Percentiles rank a stretch among this genome's conserved stretches.
Evolutionary conservation across 2,113 vertebrate genomes (phyloP).

Genomic region (Lanius collurio): DNA sequence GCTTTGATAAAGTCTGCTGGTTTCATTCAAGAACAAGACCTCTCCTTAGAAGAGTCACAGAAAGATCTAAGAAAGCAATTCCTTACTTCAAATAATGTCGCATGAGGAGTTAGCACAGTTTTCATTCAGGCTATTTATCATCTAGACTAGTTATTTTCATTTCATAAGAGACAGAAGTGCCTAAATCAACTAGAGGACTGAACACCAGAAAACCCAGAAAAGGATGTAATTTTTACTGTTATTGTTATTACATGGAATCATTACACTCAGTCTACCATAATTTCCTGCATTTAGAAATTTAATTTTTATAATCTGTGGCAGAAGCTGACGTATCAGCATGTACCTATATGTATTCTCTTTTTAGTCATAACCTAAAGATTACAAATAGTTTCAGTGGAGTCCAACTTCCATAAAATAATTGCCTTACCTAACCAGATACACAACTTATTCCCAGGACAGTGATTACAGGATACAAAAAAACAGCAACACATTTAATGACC

Average conservation of each 20-base stretch:
- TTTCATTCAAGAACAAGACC: background rate
- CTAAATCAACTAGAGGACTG: background rate
- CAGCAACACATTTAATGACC: background rate
- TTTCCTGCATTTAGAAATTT: background rate
- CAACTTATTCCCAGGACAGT: background rate
- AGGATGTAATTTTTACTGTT: background rate
- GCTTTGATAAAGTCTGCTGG: background rate
- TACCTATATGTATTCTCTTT: background rate
- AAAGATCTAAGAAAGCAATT: background rate
- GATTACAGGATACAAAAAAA: background rate
- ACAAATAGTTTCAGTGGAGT: background rate
- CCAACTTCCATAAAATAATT: background rate
- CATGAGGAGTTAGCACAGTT: background rate
- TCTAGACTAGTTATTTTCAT: background rate
- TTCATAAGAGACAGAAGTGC: background rate
- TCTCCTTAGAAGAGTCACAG: background rate
- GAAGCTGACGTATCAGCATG: background rate
- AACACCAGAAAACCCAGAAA: background rate
- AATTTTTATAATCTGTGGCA: background rate
- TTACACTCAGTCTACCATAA: background rate
- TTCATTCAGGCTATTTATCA: background rate
- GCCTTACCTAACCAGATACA: background rate
- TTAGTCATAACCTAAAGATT: background rate
- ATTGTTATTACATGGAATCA: background rate
- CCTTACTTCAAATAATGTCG: background rate